A percentile compares a stretch with the other conserved stretches of the same genome.
Evolutionary conservation across 2,888 invertebrate species (phyloP).

Genomic region (Deladenus siricidicola): DNA sequence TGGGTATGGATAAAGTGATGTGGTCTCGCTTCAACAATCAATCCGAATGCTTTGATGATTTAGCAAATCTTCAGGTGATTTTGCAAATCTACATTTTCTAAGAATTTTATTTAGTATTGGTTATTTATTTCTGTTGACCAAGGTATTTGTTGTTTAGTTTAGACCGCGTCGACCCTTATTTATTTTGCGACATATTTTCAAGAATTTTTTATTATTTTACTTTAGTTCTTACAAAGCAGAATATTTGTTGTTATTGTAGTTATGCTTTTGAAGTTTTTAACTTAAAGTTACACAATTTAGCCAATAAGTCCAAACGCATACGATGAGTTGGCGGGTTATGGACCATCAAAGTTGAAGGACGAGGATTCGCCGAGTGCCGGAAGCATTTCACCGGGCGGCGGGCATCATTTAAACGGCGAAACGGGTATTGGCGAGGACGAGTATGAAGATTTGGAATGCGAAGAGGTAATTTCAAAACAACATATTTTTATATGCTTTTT

Average conservation of each 20-base stretch:
- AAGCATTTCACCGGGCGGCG: constrained; percentile 3
- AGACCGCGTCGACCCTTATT: too few relatives aligned
- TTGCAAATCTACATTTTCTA: too few relatives aligned
- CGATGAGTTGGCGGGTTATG: neutral
- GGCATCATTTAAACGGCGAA: neutral
- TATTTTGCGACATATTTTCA: too few relatives aligned
- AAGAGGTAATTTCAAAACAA: neutral
- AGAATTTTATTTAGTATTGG: too few relatives aligned
- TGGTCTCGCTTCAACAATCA: neutral
- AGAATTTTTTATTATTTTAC: neutral
- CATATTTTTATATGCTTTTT: neutral
- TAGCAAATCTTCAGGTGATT: neutral
- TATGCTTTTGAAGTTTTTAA: neutral
- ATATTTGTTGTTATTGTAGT: neutral
- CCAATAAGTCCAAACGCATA: neutral
- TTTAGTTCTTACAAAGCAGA: neutral
- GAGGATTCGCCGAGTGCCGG: constrained; percentile 9
- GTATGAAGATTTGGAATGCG: neutral
- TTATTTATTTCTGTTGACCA: too few relatives aligned
- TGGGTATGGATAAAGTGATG: neutral
- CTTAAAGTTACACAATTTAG: neutral
- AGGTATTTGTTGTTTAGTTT: too few relatives aligned
- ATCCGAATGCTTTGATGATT: neutral
- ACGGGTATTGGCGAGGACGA: constrained; percentile 2
- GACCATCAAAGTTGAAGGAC: neutral